Percentiles rank a stretch among this genome's conserved stretches.
Conservation (phyloP, 2,888 invertebrate genomes). For the Spicauda simplicius region DNA sequence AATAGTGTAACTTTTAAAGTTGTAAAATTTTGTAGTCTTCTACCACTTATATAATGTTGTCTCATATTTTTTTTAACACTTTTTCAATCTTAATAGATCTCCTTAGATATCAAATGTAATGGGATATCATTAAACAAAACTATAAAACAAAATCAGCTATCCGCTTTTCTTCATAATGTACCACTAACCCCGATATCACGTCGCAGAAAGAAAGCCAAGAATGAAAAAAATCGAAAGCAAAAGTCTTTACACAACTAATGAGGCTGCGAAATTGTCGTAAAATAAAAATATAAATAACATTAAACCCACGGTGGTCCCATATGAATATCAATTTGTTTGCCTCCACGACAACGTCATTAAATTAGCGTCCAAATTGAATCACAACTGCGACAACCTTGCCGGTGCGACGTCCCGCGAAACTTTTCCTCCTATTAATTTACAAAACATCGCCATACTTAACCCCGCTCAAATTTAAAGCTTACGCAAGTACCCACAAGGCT, state of each 20-base stretch:
- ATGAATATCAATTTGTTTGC: constrained; percentile 85
- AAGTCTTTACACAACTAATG: constrained; percentile 45
- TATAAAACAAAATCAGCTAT: too few species aligned
- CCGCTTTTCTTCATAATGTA: neutral
- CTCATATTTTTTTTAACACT: too few species aligned
- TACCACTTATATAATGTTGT: too few species aligned
- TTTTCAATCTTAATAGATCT: too few species aligned
- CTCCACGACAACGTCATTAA: constrained; percentile 80
- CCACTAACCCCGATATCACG: neutral
- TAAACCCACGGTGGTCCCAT: constrained; percentile 76
- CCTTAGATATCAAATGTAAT: too few species aligned
- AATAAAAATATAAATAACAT: constrained; percentile 67
- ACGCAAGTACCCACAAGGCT: constrained; percentile 55
- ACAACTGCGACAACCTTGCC: constrained; percentile 83
- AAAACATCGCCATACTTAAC: constrained; percentile 70
- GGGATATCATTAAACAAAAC: too few species aligned
- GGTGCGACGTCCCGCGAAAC: constrained; percentile 76
- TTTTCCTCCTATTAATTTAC: constrained; percentile 85
- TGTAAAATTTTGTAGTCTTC: too few species aligned
- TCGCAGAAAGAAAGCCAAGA: neutral
- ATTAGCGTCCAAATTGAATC: constrained; percentile 85
- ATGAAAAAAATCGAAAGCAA: constrained; percentile 15
- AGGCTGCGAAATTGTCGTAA: constrained; percentile 48
- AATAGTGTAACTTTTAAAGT: too few species aligned
- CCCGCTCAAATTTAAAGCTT: constrained; percentile 62